Evolutionary conservation across 2,888 invertebrate species (phyloP).

Genomic region (Eumacrocentrus americanus): DNA sequence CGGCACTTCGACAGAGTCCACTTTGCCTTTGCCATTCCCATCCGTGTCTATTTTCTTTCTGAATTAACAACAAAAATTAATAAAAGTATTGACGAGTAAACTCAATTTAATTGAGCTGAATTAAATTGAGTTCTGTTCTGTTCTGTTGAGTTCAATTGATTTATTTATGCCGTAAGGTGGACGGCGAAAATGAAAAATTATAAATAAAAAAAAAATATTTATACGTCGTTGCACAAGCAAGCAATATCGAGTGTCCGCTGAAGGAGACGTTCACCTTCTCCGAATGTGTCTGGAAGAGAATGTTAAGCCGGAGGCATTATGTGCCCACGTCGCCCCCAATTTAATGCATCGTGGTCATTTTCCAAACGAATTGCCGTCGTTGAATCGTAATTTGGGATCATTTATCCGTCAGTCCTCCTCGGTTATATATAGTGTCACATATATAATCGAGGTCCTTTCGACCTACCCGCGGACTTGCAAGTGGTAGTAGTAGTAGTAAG

Average conservation of each 20-base stretch:
- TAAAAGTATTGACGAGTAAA: neutral
- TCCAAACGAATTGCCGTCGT: conserved; percentile 20
- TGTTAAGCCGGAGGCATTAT: conserved; percentile 8
- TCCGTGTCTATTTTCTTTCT: conserved; percentile 7
- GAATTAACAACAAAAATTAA: conserved; percentile 5
- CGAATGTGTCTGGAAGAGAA: conserved; percentile 6
- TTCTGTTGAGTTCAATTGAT: too few species aligned
- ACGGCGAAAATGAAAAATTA: neutral
- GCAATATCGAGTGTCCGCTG: conserved; percentile 10
- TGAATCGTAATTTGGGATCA: conserved; percentile 21
- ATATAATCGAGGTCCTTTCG: conserved; percentile 9
- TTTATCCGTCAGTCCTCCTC: conserved; percentile 16
- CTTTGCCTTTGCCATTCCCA: neutral
- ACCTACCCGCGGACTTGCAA: too few species aligned
- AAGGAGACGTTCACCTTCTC: conserved; percentile 21
- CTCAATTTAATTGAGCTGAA: too few species aligned
- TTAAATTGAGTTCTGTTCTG: neutral
- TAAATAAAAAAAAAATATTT: neutral
- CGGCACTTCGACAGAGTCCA: too few species aligned
- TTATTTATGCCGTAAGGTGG: too few species aligned
- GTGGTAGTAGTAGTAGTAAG: too few species aligned
- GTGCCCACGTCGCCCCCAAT: conserved; percentile 11
- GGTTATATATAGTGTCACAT: neutral
- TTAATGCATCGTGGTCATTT: conserved; percentile 15
- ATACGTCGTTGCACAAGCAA: conserved; percentile 13